Evolutionary conservation across 2,888 invertebrate genomes (phyloP).

Genomic region (Amitus sp.): DNA sequence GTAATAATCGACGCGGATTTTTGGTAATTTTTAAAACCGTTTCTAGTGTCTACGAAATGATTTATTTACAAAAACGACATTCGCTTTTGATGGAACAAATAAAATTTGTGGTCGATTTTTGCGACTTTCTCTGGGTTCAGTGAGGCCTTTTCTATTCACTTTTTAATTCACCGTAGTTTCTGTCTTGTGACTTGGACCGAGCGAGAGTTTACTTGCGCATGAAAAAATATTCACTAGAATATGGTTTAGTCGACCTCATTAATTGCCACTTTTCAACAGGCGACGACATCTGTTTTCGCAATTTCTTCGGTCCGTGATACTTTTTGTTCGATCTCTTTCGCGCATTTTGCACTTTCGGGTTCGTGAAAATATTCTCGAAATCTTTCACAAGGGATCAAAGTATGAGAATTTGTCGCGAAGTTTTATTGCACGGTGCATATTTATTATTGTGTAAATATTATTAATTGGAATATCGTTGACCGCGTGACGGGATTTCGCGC

Average conservation of each 20-base stretch:
- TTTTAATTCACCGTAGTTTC: slow-evolving; percentile 31
- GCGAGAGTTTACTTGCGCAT: slow-evolving; percentile 26
- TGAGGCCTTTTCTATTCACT: slow-evolving; percentile 25
- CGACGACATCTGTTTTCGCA: slow-evolving; percentile 8
- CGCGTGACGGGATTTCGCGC: not conserved
- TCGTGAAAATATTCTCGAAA: slow-evolving; percentile 1
- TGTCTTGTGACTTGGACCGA: slow-evolving; percentile 23
- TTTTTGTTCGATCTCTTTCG: not conserved
- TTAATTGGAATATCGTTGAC: slow-evolving; percentile 9
- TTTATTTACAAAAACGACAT: not conserved
- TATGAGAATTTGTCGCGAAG: slow-evolving; percentile 56
- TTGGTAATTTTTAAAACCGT: no score
- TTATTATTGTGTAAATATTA: no score
- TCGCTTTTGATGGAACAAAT: no score
- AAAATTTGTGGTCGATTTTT: no score
- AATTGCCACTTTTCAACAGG: not conserved
- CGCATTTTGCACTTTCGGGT: no score
- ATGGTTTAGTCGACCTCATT: not conserved
- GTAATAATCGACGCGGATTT: no score
- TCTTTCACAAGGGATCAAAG: slow-evolving; percentile 47
- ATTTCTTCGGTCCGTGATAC: no score
- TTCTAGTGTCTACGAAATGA: no score
- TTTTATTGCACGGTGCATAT: slow-evolving; percentile 46
- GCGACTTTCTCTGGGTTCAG: slow-evolving; percentile 22
- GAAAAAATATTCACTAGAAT: slow-evolving; percentile 18